Conservation (phyloP, 2,888 invertebrate species). For the Marronus borbonicus region DNA sequence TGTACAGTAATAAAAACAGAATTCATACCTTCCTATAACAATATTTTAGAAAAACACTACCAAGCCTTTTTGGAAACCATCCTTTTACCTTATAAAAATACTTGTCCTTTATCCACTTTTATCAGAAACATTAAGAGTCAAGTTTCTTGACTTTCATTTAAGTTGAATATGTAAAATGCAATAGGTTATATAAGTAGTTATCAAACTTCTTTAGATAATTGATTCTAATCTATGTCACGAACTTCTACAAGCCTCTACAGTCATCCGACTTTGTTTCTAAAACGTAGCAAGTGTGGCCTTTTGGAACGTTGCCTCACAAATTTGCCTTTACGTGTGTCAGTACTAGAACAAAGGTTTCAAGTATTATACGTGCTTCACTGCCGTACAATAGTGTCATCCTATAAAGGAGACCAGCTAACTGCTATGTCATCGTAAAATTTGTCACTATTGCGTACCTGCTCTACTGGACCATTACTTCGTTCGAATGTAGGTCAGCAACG, state of each 20-base stretch:
- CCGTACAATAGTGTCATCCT: conserved; percentile 10
- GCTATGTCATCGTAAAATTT: conserved; percentile 28
- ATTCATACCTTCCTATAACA: no score
- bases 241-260: not conserved
- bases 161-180: no score
- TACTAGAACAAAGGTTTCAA: conserved; percentile 13
- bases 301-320: conserved; percentile 1
- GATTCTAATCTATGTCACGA: no score
- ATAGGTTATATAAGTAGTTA: no score
- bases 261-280: not conserved
- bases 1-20: no score
- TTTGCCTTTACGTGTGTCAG: not conserved
- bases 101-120: no score
- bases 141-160: no score
- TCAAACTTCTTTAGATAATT: no score
- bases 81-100: no score
- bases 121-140: no score
- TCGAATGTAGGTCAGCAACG: conserved; percentile 6
- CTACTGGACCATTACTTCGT: not conserved
- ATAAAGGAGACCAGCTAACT: conserved; percentile 13
- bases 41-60: no score
- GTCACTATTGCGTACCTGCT: not conserved
- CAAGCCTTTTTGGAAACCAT: no score
- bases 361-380: conserved; percentile 10
- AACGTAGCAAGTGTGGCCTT: not conserved